Base-by-base conservation (phyloP, 2,113 vertebrate species). In the Tauraco erythrolophus region DNA sequence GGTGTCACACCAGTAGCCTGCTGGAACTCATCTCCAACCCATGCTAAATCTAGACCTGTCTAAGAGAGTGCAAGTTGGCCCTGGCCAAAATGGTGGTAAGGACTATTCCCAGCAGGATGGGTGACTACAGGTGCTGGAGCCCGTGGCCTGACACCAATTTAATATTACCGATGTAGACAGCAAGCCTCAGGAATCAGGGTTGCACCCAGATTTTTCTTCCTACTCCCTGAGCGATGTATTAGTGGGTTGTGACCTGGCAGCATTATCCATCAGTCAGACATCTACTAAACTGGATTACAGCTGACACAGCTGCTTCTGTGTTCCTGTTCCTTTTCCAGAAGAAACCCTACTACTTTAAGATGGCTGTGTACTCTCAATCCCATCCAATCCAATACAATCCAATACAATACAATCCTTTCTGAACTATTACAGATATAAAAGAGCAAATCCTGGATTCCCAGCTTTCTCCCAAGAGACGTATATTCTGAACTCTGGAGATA, bases 381-480 rank as follows among this genome's bases (percentile, higher is more conserved):
- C 9, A 39, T 25, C 24, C 80, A 23, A 18, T 18, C 10, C 64
- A 25, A 30, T 37, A 23, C 48, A 3, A 22, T 24, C 21, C 65
- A 3, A 22, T 35, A 21, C 12, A 4, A 11, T 17, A 24, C 17
- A 14, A 45, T 16, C 9, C 37, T 8, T 64, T 90, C 37, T 75
- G 10, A 93, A 25, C 19, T 83, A 51, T 37, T 51, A n/a, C 6
- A 58, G 11, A 7, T 27, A 3, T 45, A 69, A 53, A 90, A 77
- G 8, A 70, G 16, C 27, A 53, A 75, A 76, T 27, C 72, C 37
- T 84, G 48, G 27, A 56, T 89, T 46, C 19, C 7, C 15, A 4
- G 1, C 11, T 11, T 28, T 70, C 9, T 9, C 1, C 19, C 9
- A 6, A 1, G 0, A 35, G 21, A 24, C 45, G 5, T 37, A 18